Base-by-base conservation (phyloP, 2,113 vertebrate genomes). In the Delphinapterus leucas region DNA sequence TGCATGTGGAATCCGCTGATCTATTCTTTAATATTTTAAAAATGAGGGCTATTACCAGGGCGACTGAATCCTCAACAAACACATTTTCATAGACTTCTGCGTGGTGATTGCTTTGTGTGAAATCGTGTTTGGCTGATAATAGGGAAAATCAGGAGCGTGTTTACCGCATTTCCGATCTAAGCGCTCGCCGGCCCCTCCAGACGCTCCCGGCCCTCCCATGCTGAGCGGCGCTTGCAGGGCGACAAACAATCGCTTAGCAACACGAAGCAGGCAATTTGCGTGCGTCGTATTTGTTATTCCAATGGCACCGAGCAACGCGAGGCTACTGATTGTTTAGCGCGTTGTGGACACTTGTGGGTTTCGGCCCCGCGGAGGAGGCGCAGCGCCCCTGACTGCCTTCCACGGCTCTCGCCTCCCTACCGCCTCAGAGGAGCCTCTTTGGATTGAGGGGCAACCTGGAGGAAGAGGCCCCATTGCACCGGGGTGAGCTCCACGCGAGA, bases 191-290 rank as follows among this genome's bases (percentile, higher is more conserved):
- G 86, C 96, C 91, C 71, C 31, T 91, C 96, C 28, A 1, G 71
- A 38, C 88, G 83, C 94, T 85, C 55, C 25, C 55, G 97, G 87
- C 83, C 98, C 97, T 82, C 98, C 96, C 98, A 98, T 96, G 98
- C 98, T 99, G 98, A 95, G 98, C 97, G 15, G 89, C 28, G 97
- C 97, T 60, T 96, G 96, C 97, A 93, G 93, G 93, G 33, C 83
- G 98, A 97, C 98, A 98, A 98, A 98, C 98, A 98, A 98, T 98
- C 95, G 98, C 99, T 98, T 98, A 98, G 99, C 98, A 98, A 99
- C 99, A 94, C 97, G 96, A 97, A 83, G 98, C 95, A 97, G 95
- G 97, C 98, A 98, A 98, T 98, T 98, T 98, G 97, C 98, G 96
- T 95, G 97, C 81, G 61, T 97, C 95, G 98, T 96, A 97, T 98